Base-by-base conservation (phyloP, 2,888 invertebrate genomes). In the Dryococelus australis region DNA sequence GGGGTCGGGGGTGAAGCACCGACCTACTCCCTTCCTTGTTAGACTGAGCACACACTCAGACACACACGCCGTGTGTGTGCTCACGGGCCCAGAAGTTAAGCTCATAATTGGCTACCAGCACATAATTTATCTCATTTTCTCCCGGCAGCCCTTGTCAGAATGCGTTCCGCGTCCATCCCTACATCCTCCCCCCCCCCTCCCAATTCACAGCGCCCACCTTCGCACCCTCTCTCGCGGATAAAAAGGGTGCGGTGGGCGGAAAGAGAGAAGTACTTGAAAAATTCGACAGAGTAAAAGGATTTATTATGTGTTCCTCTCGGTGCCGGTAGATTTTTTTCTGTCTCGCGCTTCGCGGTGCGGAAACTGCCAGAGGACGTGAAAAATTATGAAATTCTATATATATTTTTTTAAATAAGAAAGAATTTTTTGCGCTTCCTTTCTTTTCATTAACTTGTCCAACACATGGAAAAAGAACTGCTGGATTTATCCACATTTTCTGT, bases 101-200 rank as follows among this genome's bases (percentile, higher is more conserved):
- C 83, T 43, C 35, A 83, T 83, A 83, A 83, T 83, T 83, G 83
- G 83, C 83, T 83, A 43, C 83, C 83, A 83, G 83, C 83, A 83
- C 83, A 83, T 83, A 83, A 83, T 83, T 83, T 83, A 83, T 83
- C 83, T 83, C 83, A 83, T 83, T 83, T 83, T 28, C 83, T 28
- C 28, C 65, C 65, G 65, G 24, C 65, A 24, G 65, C 65, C 65
- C 65, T 65, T 65, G 65, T 65, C 65, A n/a, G 65, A 20, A 65
- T 65, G 65, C 65, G 24, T 47, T 47, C 47, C 47, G 47, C 47
- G 47, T 47, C 47, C 47, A 47, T 47, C 47, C 47, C 47, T 47
- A 47, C 47, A 47, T 47, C 47, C 47, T 47, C 2, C 47, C 47
- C 47, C 47, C 47, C 47, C 4, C 10, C 16, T 13, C 47, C 47